phyloP scores from a whole-genome alignment of 2,888 invertebrate species.

The Tenthredo mesomela region DNA sequence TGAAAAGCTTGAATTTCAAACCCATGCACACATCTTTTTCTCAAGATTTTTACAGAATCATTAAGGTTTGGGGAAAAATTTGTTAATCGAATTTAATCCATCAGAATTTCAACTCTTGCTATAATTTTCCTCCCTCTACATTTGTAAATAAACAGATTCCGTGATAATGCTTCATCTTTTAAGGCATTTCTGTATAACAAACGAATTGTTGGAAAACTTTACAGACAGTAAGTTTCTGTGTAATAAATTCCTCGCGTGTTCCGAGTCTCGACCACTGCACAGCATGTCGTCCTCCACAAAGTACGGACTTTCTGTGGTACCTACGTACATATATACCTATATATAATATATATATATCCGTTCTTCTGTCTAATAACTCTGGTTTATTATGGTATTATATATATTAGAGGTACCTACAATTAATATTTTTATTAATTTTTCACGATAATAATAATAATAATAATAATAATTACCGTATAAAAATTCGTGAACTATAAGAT shows the following conservation, averaged over 20 bases:
- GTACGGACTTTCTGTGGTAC: conserved; percentile 1
- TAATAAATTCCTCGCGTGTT: conserved; percentile 37
- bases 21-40: background rate
- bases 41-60: background rate
- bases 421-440: background rate
- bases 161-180: background rate
- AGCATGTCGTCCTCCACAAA: conserved; percentile 34
- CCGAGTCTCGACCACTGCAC: conserved; percentile 23
- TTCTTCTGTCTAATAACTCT: conserved; percentile 5
- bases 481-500: background rate
- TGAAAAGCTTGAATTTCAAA: background rate
- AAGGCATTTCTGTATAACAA: conserved; percentile 20
- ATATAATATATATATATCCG: background rate
- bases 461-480: background rate
- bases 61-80: background rate
- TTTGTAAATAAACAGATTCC: background rate
- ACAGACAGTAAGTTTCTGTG: conserved; percentile 26
- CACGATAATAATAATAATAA: background rate
- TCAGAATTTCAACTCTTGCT: background rate
- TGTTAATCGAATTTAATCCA: background rate
- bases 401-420: background rate
- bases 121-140: background rate
- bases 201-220: conserved; percentile 49
- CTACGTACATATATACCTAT: background rate
- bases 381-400: background rate